Conservation (phyloP, 1,140 invertebrate species). For the Cheumatopsyche charites region DNA sequence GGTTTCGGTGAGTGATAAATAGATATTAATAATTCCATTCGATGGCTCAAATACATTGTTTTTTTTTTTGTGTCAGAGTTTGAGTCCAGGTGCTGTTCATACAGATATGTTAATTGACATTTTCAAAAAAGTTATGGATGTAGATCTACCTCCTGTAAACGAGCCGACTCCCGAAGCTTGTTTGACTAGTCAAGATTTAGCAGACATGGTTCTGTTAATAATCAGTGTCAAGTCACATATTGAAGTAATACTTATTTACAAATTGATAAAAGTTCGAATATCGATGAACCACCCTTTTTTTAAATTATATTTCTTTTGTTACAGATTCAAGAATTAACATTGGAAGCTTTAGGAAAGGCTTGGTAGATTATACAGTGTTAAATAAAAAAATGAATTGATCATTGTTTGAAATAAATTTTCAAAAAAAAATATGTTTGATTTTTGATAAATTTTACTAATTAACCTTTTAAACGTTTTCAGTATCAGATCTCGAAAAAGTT, state of each 20-base stretch:
- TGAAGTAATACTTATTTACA: constrained; percentile 14
- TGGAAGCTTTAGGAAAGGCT: not conserved
- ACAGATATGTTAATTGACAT: not conserved
- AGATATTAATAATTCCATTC: not conserved
- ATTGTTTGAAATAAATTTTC: no score
- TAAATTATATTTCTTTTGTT: not conserved
- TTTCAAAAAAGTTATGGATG: not conserved
- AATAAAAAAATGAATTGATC: no score
- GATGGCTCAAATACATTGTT: constrained; percentile 1
- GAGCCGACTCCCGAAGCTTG: not conserved
- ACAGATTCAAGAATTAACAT: constrained; percentile 10
- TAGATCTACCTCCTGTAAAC: not conserved
- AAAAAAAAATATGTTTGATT: constrained; percentile 6
- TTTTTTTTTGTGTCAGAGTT: constrained; percentile 6
- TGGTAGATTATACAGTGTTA: no score
- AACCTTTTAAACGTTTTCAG: no score
- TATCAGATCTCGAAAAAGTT: no score
- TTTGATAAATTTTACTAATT: no score
- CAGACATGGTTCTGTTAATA: constrained; percentile 32
- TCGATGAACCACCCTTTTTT: no score
- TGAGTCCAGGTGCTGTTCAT: constrained; percentile 20
- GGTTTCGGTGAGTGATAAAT: constrained; percentile 58
- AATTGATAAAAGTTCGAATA: not conserved
- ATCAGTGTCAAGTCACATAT: not conserved
- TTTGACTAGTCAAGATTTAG: constrained; percentile 45